Base-by-base conservation (phyloP, 2,888 invertebrate genomes). In the Mesorhabditis belari region DNA sequence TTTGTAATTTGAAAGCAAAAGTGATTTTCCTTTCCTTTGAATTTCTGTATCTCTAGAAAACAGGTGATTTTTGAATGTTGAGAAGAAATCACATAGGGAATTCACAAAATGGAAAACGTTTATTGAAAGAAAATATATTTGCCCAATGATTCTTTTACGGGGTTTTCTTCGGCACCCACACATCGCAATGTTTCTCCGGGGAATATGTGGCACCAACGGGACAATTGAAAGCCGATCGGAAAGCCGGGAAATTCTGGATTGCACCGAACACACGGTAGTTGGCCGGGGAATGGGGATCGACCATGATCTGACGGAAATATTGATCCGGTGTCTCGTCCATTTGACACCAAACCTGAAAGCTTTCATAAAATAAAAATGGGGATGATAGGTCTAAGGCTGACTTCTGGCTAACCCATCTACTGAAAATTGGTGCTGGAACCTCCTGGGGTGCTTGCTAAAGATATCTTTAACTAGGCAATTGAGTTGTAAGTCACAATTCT, bases 221-320 rank as follows among this genome's bases (percentile, higher is more conserved):
- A 28, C 78, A 78, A 58, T 76, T 74, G 75, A 74, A 78, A 2
- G 78, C 78, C 17, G 64, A 71, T 61, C 67, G 71, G 71, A 78
- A 78, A 28, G 77, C 79, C 5, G 79, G 78, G 70, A 77, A 76
- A 65, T 79, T 79, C 66, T 77, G 70, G 55, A 67, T 67, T 4
- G 68, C 63, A 57, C 75, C 74, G 49, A 70, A 64, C 19, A 79
- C 76, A 26, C 78, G 70, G 62, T 75, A 79, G 56, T 66, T 61
- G 24, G 75, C 69, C 17, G 78, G 77, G 1, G 73, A 69, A 55
- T 78, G 78, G 19, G 73, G 73, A 56, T 78, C 77, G 29, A 64
- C 58, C 55, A 79, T 73, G 23, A 77, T 56, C 51, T 74, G 71
- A 0, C 49, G 56, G 44, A 65, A 66, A 52, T 70, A 28, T 1